These are phyloP conservation scores for Actinia tenebrosa DNA, from an alignment of 64 coral and sea anemone genomes.

Conservation along the genomic window DNA sequence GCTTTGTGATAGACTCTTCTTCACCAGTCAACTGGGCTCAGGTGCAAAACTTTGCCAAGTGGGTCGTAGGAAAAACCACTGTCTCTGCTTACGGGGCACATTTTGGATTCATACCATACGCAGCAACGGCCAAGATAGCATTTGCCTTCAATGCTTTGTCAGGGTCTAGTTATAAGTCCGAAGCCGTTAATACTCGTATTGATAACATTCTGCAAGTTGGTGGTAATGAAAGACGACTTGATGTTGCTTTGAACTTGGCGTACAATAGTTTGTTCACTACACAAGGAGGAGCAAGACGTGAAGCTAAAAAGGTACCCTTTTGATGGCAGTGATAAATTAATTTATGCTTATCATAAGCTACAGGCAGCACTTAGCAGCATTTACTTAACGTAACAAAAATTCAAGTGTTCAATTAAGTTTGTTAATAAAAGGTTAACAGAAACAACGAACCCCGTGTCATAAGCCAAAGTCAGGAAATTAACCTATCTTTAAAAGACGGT, in stretches of 20 bases:
- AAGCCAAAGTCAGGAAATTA: too few relatives aligned
- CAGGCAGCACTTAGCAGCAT: too few relatives aligned
- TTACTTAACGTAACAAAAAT: too few relatives aligned
- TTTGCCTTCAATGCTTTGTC: slow-evolving; percentile 41
- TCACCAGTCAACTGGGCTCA: slow-evolving; percentile 41
- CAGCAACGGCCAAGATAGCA: slow-evolving; percentile 5
- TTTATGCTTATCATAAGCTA: neutral
- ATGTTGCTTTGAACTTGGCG: slow-evolving; percentile 28
- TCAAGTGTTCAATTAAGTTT: too few relatives aligned
- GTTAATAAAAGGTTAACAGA: too few relatives aligned
- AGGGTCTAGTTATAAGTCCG: slow-evolving; percentile 17
- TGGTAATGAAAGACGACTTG: slow-evolving; percentile 36
- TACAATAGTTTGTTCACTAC: slow-evolving; percentile 26
- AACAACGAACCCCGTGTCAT: too few relatives aligned
- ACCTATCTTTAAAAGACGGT: neutral
- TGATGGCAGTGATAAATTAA: neutral
- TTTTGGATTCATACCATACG: slow-evolving; percentile 44
- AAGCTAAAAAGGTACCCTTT: slow-evolving; percentile 15
- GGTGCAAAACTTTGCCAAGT: slow-evolving; percentile 45
- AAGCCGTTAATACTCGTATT: slow-evolving; percentile 3
- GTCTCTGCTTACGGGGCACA: slow-evolving; percentile 45
- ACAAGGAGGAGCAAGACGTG: slow-evolving; percentile 14
- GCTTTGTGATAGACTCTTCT: slow-evolving; percentile 46
- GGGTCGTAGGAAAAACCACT: slow-evolving; percentile 27
- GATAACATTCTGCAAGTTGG: slow-evolving; percentile 13